A percentile compares a stretch with the other conserved stretches of the same genome.
phyloP scores from a whole-genome alignment of 2,888 invertebrate genomes.

The Blastobasis lacticolella region DNA sequence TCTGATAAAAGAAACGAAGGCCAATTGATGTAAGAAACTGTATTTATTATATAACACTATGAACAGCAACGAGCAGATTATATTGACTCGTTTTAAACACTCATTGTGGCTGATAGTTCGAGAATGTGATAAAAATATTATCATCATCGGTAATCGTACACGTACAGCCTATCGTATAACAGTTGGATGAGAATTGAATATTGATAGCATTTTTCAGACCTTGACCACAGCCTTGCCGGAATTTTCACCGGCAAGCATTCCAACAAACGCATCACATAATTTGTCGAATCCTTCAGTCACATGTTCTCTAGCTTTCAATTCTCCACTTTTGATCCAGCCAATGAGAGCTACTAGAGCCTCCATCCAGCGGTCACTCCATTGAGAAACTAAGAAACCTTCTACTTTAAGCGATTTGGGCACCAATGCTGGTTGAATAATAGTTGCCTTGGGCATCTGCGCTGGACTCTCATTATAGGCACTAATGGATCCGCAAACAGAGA shows the following conservation, averaged over 20 bases:
- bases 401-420: slow-evolving; percentile 74
- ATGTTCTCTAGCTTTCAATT: slow-evolving; percentile 78
- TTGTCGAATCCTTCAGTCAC: slow-evolving; percentile 78
- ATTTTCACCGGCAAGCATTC: slow-evolving; percentile 64
- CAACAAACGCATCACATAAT: slow-evolving; percentile 75
- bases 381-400: slow-evolving; percentile 70
- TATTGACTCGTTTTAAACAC: no score
- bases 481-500: slow-evolving; percentile 42
- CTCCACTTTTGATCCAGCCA: slow-evolving; percentile 78
- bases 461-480: slow-evolving; percentile 41
- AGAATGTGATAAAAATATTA: no score
- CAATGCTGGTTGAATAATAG: slow-evolving; percentile 69
- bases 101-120: no score
- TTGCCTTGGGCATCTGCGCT: slow-evolving; percentile 33
- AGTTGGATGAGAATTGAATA: background rate
- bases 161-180: no score
- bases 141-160: no score
- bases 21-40: no score
- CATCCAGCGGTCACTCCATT: slow-evolving; percentile 71
- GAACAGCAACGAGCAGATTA: no score
- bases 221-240: slow-evolving; percentile 75
- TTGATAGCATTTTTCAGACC: slow-evolving; percentile 73
- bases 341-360: slow-evolving; percentile 75
- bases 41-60: no score
- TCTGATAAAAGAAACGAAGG: no score